A percentile compares a stretch with the other conserved stretches of the same genome.
These are phyloP conservation scores for Pelobates fuscus DNA, from an alignment of 2,113 vertebrate genomes.

Conservation along the genomic window DNA sequence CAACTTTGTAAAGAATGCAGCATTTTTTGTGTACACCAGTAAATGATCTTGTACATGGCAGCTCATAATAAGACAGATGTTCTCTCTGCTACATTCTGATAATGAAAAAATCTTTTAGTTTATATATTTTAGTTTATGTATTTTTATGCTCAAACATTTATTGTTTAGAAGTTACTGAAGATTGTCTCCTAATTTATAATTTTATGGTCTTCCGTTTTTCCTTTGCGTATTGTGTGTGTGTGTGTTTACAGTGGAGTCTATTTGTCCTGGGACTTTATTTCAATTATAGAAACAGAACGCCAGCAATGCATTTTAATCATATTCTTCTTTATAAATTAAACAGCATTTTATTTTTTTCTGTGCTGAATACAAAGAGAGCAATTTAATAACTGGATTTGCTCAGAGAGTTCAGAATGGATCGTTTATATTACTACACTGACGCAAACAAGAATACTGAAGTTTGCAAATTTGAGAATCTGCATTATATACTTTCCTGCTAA, in stretches of 20 bases:
- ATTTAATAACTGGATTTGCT: slow-evolving; percentile 19
- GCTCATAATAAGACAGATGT: slow-evolving; percentile 21
- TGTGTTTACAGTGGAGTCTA: slow-evolving; percentile 39
- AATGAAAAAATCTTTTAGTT: slow-evolving; percentile 26
- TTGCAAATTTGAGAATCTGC: slow-evolving; percentile 30
- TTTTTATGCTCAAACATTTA: slow-evolving; percentile 28
- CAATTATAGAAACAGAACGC: slow-evolving; percentile 31
- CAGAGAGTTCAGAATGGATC: slow-evolving; percentile 15
- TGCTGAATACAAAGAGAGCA: slow-evolving; percentile 17
- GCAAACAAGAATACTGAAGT: slow-evolving; percentile 11
- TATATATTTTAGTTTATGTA: slow-evolving; percentile 44
- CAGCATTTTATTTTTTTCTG: slow-evolving; percentile 28
- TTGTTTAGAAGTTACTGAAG: slow-evolving; percentile 7
- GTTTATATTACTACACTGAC: too few relatives aligned
- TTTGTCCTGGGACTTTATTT: slow-evolving; percentile 38
- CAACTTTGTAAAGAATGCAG: slow-evolving; percentile 10
- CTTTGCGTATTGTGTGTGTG: slow-evolving; percentile 22
- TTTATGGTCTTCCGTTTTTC: slow-evolving; percentile 13
- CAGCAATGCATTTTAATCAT: slow-evolving; percentile 27
- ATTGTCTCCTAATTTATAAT: slow-evolving; percentile 19
- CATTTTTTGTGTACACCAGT: slow-evolving; percentile 12
- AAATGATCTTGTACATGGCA: slow-evolving; percentile 22
- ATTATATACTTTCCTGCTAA: too few relatives aligned
- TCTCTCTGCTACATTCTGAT: slow-evolving; percentile 21
- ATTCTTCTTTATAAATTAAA: slow-evolving; percentile 31